Evolutionary conservation across 2,113 vertebrate genomes (phyloP).

Genomic region (Neoarius graeffei): DNA sequence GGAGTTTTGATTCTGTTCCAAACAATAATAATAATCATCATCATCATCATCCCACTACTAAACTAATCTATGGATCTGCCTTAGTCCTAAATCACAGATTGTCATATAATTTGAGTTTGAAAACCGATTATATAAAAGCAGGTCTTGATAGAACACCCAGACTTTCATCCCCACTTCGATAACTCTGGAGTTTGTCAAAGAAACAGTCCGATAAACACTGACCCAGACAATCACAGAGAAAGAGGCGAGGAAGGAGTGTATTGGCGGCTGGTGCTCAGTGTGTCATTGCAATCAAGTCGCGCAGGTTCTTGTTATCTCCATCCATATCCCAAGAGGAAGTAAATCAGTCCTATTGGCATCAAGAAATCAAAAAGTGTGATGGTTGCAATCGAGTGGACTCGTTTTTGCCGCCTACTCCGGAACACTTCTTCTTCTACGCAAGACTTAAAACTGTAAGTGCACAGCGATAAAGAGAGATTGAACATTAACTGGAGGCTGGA

Average conservation of each 20-base stretch:
- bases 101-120: neutral
- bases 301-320: slow-evolving; percentile 23
- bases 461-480: slow-evolving; percentile 39
- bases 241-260: neutral
- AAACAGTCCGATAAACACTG: slow-evolving; percentile 37
- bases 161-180: neutral
- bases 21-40: neutral
- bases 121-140: neutral
- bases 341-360: slow-evolving; percentile 28
- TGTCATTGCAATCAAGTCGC: slow-evolving; percentile 27
- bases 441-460: slow-evolving; percentile 33
- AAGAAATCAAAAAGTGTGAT: slow-evolving; percentile 10
- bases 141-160: neutral
- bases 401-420: neutral
- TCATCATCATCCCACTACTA: too few relatives aligned
- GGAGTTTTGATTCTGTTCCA: neutral
- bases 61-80: neutral
- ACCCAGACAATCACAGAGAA: slow-evolving; percentile 13
- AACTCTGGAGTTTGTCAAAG: neutral
- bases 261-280: neutral
- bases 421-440: slow-evolving; percentile 23
- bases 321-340: slow-evolving; percentile 10
- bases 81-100: neutral
- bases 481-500: slow-evolving; percentile 34
- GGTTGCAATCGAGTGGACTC: slow-evolving; percentile 15